Conservation (phyloP, 2,888 invertebrate species). For the Yponomeuta malinellus region DNA sequence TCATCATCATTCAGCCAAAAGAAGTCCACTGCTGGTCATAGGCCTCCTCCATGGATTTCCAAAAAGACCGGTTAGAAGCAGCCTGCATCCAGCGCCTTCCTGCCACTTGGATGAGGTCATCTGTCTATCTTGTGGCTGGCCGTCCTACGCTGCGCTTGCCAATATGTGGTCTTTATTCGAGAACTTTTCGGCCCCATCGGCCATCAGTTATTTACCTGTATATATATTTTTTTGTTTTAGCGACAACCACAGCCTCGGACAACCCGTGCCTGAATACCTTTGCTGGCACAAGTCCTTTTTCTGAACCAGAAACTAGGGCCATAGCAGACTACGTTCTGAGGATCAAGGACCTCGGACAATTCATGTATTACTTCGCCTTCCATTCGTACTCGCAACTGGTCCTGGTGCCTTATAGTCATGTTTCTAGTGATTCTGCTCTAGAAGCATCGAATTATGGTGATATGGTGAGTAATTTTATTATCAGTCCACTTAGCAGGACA, state of each 20-base stretch:
- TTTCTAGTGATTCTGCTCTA: slow-evolving; percentile 27
- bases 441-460: slow-evolving; percentile 49
- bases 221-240: slow-evolving; percentile 31
- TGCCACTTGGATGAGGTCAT: too few species aligned
- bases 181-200: too few species aligned
- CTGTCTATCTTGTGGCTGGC: too few species aligned
- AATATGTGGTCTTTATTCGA: too few species aligned
- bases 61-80: too few species aligned
- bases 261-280: slow-evolving; percentile 69
- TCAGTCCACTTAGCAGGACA: neutral
- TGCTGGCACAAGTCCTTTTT: slow-evolving; percentile 66
- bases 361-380: slow-evolving; percentile 70
- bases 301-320: slow-evolving; percentile 71
- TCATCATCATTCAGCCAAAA: too few species aligned
- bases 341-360: slow-evolving; percentile 32
- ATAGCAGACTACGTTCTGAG: slow-evolving; percentile 47
- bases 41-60: too few species aligned
- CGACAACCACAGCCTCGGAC: slow-evolving; percentile 44
- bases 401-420: slow-evolving; percentile 67
- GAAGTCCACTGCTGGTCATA: too few species aligned
- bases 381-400: slow-evolving; percentile 76
- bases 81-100: too few species aligned
- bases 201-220: too few species aligned
- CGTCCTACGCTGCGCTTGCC: too few species aligned
- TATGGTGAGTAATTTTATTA: slow-evolving; percentile 40